Evolutionary conservation across 2,797 vertebrate species (phyloP).

Genomic region (Liasis olivaceus): DNA sequence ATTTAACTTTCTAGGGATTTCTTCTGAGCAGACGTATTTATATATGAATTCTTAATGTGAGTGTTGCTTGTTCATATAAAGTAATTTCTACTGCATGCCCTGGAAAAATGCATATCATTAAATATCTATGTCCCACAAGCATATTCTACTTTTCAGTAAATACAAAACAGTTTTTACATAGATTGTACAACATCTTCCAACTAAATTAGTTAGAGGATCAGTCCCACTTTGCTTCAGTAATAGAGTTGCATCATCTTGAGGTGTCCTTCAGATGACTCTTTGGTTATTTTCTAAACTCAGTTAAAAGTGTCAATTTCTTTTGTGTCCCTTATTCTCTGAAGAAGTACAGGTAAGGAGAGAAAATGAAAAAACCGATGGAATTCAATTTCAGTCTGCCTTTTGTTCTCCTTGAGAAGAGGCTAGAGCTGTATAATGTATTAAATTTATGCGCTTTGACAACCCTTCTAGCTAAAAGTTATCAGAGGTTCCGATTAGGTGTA

Average conservation of each 20-base stretch:
- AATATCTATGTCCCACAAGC: neutral
- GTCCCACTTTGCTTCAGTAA: neutral
- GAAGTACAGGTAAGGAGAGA: neutral
- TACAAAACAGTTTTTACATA: too few species aligned
- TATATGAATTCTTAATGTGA: neutral
- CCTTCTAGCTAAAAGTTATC: constrained; percentile 53
- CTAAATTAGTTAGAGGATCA: neutral
- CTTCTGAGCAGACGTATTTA: neutral
- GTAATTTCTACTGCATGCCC: neutral
- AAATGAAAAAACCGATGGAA: constrained; percentile 3
- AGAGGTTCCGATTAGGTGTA: constrained; percentile 52
- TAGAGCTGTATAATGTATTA: constrained; percentile 46
- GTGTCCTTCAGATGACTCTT: neutral
- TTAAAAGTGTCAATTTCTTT: neutral
- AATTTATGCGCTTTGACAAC: constrained; percentile 46
- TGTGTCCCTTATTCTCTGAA: neutral
- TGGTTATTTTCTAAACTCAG: neutral
- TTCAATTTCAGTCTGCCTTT: neutral
- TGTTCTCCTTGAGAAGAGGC: constrained; percentile 31
- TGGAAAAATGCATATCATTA: neutral
- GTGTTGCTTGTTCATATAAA: neutral
- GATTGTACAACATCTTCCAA: neutral
- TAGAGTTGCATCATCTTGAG: neutral
- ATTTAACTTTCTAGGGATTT: neutral
- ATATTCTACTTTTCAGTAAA: neutral